Base-by-base conservation (phyloP, 2,888 invertebrate genomes). In the Platycnemis pennipes region DNA sequence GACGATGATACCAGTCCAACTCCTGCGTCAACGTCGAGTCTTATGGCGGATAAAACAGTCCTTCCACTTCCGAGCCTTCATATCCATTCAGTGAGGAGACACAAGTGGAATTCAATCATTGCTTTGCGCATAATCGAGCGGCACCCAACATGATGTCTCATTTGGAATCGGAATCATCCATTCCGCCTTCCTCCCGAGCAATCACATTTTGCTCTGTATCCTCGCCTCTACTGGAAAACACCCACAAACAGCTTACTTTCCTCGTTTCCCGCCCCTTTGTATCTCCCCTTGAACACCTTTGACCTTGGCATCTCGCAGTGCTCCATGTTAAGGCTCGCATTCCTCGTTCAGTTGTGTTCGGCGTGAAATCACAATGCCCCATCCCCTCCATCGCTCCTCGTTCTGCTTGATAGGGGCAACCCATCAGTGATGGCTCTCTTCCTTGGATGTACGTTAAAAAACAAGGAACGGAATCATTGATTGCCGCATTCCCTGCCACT, bases 81-180 rank as follows among this genome's bases (percentile, higher is more conserved):
- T 26, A 16, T 26, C 77, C 77, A 77, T 88, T 88, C 88, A 49
- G 88, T 13, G 49, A 31, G 49, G 88, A 88, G 77, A 8, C 37
- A 37, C 37, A 37, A n/a, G 53, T 11, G 53, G 53, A 46, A 89
- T 89, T 89, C 88, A 89, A 49, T 89, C 88, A 53, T 49, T 37
- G 85, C 37, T 37, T 37, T 42, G 45, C 37, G 88, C n/a, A 88
- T 46, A 77, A 77, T 44, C 44, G 26, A 86, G 45, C 44, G 87
- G 26, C 87, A 45, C 87, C 87, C 53, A 49, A 26, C 87, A 26
- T 91, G 44, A 53, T 56, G 56, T 56, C 91, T 91, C 91, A 63
- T 63, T 91, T 53, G 22, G 56, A 11, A 26, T 44, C 42, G 42
- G 56, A 44, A 45, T 44, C 53, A 42, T 31, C 42, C 46, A 56